Percentiles rank a stretch among this genome's conserved stretches.
These are phyloP conservation scores for Drosophila mercatorum DNA, from an alignment of 2,888 invertebrate genomes.

Conservation along the genomic window DNA sequence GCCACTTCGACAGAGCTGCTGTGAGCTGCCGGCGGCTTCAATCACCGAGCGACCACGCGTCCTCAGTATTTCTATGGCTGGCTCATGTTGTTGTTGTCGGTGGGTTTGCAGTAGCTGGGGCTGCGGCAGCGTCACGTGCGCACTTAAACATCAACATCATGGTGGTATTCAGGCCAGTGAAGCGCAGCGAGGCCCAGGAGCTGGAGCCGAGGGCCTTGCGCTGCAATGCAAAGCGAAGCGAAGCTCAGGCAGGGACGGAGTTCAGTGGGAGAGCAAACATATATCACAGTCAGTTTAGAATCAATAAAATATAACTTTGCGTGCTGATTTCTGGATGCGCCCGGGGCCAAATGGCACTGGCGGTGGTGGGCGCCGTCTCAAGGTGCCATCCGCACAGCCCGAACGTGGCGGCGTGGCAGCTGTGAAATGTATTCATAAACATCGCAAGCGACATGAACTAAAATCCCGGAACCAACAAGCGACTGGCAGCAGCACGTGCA, in stretches of 20 bases:
- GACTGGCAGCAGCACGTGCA: slow-evolving; percentile 73
- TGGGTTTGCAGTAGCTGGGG: slow-evolving; percentile 19
- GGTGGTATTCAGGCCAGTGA: slow-evolving; percentile 68
- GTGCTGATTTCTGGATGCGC: slow-evolving; percentile 68
- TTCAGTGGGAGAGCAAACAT: slow-evolving; percentile 26
- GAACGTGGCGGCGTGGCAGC: slow-evolving; percentile 34
- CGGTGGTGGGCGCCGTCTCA: slow-evolving; percentile 37
- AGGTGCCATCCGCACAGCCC: slow-evolving; percentile 48
- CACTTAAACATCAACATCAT: slow-evolving; percentile 73
- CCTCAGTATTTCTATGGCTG: not conserved
- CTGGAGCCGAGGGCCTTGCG: slow-evolving; percentile 9
- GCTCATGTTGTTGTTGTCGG: not conserved
- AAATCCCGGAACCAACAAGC: slow-evolving; percentile 68
- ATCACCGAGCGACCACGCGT: slow-evolving; percentile 1
- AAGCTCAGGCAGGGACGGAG: not conserved
- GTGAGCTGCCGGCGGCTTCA: slow-evolving; percentile 10
- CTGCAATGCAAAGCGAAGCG: slow-evolving; percentile 35
- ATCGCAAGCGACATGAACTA: slow-evolving; percentile 68
- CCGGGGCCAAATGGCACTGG: slow-evolving; percentile 37
- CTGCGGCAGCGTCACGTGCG: slow-evolving; percentile 65
- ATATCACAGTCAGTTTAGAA: slow-evolving; percentile 75
- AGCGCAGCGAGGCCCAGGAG: slow-evolving; percentile 47
- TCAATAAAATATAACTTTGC: slow-evolving; percentile 78
- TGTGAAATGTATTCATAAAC: slow-evolving; percentile 75
- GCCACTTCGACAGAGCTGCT: slow-evolving; percentile 45